Base-by-base conservation (phyloP, 2,113 vertebrate genomes). In the Pachyramphus minor region DNA sequence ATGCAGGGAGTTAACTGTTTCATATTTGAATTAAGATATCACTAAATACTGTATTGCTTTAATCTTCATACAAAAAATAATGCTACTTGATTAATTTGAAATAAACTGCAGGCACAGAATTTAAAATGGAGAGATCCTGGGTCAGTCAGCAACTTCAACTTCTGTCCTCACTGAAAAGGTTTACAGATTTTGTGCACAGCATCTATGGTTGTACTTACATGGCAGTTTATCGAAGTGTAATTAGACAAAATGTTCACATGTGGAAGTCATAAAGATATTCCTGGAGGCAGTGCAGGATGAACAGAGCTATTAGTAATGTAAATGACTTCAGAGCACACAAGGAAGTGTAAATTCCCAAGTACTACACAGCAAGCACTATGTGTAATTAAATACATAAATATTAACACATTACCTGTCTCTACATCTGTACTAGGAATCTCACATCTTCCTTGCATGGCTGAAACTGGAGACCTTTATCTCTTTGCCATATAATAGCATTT, bases 321-420 rank as follows among this genome's bases (percentile, higher is more conserved):
- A 62, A 64, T 74, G 39, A 22, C 50, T 28, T 45, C 60, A n/a
- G 68, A 71, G 59, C 68, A 67, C 33, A n/a, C 2, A 24, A 45
- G n/a, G 50, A 86, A 59, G 8, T 44, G 11, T 55, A 66, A 92
- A 59, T 74, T 80, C 47, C 35, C 64, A 85, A 73, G 37, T 45
- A 72, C 25, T 58, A 58, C 67, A 53, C 30, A 79, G 74, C n/a
- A 91, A 89, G 31, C 21, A 31, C 27, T 58, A 14, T 35, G 17
- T 74, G 39, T 89, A 78, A 87, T 95, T 90, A 87, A 85, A 66
- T 53, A 73, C 42, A 77, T 80, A 83, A 94, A 77, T 93, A 90
- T 62, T 88, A 67, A 66, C 25, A 9, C 76, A 71, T 47, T 71
- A 50, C 53, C 30, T 31, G 4, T 69, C 30, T 75, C 49, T 89